Conservation (phyloP, 2,113 vertebrate genomes). For the Etheostoma spectabile region DNA sequence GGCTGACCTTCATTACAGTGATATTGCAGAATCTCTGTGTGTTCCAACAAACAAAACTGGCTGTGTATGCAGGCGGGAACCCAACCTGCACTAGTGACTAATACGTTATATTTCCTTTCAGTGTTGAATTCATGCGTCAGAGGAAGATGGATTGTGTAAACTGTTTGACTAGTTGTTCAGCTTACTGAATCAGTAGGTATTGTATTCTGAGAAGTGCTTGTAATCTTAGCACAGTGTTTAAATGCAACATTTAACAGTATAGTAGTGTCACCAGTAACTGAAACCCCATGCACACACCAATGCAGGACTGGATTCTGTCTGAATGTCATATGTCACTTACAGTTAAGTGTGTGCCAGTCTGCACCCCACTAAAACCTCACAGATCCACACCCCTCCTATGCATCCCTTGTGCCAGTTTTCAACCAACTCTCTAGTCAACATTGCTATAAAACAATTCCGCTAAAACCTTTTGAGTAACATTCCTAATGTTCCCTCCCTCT, state of each 20-base stretch:
- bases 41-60: too few species aligned
- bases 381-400: too few species aligned
- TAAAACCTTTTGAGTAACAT: not conserved
- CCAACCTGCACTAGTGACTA: not conserved
- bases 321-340: not conserved
- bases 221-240: not conserved
- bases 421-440: not conserved
- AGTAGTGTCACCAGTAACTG: not conserved
- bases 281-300: not conserved
- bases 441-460: not conserved
- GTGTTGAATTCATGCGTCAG: not conserved
- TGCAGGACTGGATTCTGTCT: not conserved
- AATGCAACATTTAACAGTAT: conserved; percentile 21
- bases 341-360: conserved; percentile 12
- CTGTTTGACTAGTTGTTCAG: not conserved
- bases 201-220: not conserved
- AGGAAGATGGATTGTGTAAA: not conserved
- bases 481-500: not conserved
- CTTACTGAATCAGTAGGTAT: not conserved
- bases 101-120: not conserved
- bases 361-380: not conserved
- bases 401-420: not conserved
- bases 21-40: too few species aligned
- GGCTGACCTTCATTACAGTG: too few species aligned
- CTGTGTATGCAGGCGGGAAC: too few species aligned